Base-by-base conservation (phyloP, 1,140 invertebrate species). In the Aphis gossypii region DNA sequence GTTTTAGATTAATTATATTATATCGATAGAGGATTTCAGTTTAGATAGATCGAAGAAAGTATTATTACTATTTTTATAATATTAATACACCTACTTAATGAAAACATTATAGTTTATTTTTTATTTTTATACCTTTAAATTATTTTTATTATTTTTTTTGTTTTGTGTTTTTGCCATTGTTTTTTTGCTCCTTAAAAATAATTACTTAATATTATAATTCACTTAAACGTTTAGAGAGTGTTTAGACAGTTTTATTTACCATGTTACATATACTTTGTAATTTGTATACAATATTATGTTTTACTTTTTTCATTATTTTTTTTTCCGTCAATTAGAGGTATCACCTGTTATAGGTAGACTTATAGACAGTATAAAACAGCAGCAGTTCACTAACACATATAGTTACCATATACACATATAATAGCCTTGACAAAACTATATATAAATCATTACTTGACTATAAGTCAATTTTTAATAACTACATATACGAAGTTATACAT, bases 381-480 rank as follows among this genome's bases (percentile, higher is more conserved):
- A 84, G 83, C 91, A 83, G 46, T 92, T 92, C 38, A 92, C 91
- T 83, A 83, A 83, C 68, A 92, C 46, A 84, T 82, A 84, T 92
- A 92, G 90, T 92, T n/a, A 92, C 90, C n/a, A n/a, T 89, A 25
- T 92, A 92, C 76, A 92, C 91, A 92, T 84, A 46, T 60, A 25
- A 76, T 90, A 60, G 91, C 68, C 60, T 92, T 83, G 83, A 92
- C 91, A 92, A 51, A 76, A 92, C 54, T 51, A 83, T 35, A n/a
- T 68, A 68, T n/a, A 20, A n/a, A 76, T 76, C 30, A n/a, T 76
- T 14, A 76, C 60, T 20, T 76, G 60, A 35, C 60, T n/a, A n/a
- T 76, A n/a, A 18, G 60, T 76, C 60, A 76, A n/a, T 76, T n/a
- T n/a, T 76, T 35, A n/a, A 35, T 76, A 76, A 76, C 60, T 76